Evolutionary conservation across 2,113 vertebrate species (phyloP).

Genomic region (Dromas ardeola): DNA sequence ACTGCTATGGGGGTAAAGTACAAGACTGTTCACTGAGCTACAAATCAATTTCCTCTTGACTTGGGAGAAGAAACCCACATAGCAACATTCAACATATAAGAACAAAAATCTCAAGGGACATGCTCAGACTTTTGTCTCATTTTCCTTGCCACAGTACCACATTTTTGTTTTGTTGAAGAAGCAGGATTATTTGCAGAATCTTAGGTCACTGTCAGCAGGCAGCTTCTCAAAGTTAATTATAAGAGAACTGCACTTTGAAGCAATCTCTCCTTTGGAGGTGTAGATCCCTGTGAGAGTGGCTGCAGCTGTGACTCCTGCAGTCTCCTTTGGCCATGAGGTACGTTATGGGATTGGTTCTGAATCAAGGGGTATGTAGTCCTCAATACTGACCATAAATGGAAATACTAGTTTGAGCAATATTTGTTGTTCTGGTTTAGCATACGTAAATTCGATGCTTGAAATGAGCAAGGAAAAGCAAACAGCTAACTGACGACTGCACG

Average conservation of each 20-base stretch:
- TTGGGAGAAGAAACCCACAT: background rate
- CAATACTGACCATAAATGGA: background rate
- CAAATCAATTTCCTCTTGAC: background rate
- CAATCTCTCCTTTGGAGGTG: background rate
- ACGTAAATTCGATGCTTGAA: background rate
- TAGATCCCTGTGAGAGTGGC: background rate
- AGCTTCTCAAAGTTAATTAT: background rate
- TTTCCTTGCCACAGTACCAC: background rate
- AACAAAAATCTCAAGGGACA: background rate
- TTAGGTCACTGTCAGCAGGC: background rate
- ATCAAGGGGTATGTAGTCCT: background rate
- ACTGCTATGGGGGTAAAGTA: background rate
- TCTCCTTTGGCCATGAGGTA: constrained; percentile 29
- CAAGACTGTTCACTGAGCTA: background rate
- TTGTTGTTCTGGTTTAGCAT: background rate
- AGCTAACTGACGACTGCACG: background rate
- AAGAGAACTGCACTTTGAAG: background rate
- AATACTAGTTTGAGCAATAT: background rate
- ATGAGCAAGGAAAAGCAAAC: background rate
- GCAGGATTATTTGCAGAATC: background rate
- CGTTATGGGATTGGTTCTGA: accelerated
- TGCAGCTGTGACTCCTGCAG: background rate
- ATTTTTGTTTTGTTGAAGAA: background rate
- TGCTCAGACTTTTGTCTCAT: background rate
- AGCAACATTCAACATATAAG: background rate